Conservation (phyloP, 2,113 vertebrate species). For the human (Homo sapiens) region DNA sequence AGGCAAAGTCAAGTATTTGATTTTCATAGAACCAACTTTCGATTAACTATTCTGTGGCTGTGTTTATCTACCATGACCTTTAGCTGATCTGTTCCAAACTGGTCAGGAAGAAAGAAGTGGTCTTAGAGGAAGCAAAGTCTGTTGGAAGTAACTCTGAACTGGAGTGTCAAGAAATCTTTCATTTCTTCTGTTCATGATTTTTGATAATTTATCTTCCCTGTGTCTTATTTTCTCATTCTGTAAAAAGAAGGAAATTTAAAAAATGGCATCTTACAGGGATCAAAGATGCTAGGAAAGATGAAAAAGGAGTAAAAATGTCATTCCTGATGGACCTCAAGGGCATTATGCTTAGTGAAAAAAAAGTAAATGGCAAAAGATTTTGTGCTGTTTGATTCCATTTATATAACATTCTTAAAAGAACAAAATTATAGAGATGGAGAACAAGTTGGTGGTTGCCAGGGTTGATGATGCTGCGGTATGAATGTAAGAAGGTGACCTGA, state of each 20-base stretch:
- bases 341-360: background rate
- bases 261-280: background rate
- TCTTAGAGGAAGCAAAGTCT: background rate
- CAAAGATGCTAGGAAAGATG: background rate
- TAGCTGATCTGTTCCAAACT: background rate
- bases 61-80: conserved; percentile 5
- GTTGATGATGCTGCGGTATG: background rate
- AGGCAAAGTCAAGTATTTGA: background rate
- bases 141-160: background rate
- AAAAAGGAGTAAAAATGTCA: background rate
- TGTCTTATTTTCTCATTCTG: background rate
- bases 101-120: conserved; percentile 13
- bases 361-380: background rate
- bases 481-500: background rate
- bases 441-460: background rate
- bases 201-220: background rate
- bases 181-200: background rate
- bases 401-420: background rate
- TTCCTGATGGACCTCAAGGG: background rate
- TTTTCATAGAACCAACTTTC: conserved; percentile 34
- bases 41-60: background rate
- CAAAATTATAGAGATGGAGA: background rate
- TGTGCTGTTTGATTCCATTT: background rate
- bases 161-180: background rate
- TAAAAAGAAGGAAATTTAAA: background rate